Evolutionary conservation across 2,797 vertebrate species (phyloP).

Genomic region (Anguilla marmorata): DNA sequence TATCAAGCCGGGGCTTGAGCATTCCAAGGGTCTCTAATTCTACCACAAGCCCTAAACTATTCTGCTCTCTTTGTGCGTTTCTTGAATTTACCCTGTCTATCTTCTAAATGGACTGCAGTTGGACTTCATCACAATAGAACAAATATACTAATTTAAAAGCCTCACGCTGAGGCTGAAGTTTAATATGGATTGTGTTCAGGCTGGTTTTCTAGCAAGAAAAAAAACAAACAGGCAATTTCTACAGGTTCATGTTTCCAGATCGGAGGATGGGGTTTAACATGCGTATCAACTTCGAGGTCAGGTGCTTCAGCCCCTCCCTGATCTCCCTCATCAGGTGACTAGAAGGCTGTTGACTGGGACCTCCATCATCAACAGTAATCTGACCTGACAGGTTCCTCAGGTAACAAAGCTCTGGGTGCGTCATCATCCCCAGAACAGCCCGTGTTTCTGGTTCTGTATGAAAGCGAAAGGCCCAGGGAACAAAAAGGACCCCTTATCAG

Average conservation of each 20-base stretch:
- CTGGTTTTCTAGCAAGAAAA: background rate
- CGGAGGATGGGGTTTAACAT: background rate
- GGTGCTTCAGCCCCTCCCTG: background rate
- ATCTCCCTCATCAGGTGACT: background rate
- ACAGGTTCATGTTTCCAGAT: background rate
- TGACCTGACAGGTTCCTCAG: slow-evolving; percentile 13
- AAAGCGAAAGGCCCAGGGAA: background rate
- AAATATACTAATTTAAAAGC: background rate
- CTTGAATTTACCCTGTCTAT: background rate
- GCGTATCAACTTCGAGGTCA: background rate
- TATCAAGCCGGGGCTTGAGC: background rate
- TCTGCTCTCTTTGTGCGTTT: background rate
- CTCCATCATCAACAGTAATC: background rate
- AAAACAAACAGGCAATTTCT: background rate
- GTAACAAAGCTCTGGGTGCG: background rate
- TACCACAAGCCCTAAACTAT: background rate
- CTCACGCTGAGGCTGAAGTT: background rate
- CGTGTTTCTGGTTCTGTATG: background rate
- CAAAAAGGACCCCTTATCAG: slow-evolving; percentile 6
- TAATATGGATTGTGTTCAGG: background rate
- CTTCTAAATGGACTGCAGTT: background rate
- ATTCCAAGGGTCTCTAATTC: background rate
- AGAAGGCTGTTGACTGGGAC: background rate
- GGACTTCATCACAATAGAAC: background rate
- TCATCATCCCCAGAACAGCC: background rate